Evolutionary conservation across 2,113 vertebrate species (phyloP).

Genomic region (Pluvianellus socialis): DNA sequence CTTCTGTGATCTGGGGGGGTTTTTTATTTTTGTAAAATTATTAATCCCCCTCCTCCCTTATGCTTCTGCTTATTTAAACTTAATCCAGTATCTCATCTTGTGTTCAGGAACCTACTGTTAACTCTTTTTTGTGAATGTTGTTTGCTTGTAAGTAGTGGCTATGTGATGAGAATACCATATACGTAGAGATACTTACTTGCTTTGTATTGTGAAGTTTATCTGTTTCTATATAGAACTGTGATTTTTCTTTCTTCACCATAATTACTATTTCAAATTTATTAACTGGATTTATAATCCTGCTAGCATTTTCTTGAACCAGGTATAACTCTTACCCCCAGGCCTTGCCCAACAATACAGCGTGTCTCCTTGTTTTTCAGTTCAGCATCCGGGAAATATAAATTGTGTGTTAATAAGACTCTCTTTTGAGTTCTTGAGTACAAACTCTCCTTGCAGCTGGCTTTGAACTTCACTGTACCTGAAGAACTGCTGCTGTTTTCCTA

Average conservation of each 20-base stretch:
- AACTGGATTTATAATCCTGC: neutral
- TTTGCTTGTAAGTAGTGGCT: neutral
- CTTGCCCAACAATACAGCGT: neutral
- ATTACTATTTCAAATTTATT: neutral
- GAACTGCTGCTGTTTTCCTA: neutral
- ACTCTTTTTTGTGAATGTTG: neutral
- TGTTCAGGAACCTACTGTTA: neutral
- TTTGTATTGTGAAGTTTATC: neutral
- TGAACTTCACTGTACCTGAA: neutral
- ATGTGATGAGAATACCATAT: neutral
- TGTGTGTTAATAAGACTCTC: accelerated
- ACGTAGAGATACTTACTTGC: neutral
- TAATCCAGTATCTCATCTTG: neutral
- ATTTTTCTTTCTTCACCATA: neutral
- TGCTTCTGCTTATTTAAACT: neutral
- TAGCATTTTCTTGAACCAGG: neutral
- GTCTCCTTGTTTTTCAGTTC: neutral
- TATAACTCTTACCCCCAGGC: neutral
- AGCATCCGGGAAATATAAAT: neutral
- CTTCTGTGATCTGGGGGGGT: neutral
- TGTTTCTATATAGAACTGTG: neutral
- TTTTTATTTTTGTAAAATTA: neutral
- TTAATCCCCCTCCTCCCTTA: neutral
- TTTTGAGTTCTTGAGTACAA: neutral
- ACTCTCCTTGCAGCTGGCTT: neutral